A percentile compares a stretch with the other conserved stretches of the same genome.
Evolutionary conservation across 2,888 invertebrate genomes (phyloP).

Genomic region (Lamellibrachia columna): DNA sequence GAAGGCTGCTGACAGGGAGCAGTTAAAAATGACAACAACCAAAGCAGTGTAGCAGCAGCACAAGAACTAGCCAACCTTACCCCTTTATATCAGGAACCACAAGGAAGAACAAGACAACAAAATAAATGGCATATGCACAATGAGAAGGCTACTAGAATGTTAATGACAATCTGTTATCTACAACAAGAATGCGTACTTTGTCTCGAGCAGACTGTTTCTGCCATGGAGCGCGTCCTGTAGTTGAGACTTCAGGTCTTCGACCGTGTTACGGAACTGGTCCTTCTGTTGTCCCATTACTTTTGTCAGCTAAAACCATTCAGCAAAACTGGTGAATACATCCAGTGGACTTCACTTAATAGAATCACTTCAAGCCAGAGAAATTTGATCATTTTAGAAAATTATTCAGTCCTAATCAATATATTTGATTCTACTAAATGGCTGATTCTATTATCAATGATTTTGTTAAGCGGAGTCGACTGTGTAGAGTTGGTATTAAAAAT

Average conservation of each 20-base stretch:
- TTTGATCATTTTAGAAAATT: too few relatives aligned
- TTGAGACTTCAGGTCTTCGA: slow-evolving; percentile 56
- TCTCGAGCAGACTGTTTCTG: slow-evolving; percentile 53
- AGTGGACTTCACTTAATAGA: background rate
- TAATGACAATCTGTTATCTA: background rate
- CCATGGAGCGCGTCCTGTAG: slow-evolving; percentile 56
- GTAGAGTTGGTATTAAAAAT: too few relatives aligned
- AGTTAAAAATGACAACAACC: too few relatives aligned
- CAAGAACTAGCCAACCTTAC: too few relatives aligned
- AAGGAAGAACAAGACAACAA: background rate
- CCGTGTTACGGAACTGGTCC: slow-evolving; percentile 52
- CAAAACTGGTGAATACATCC: slow-evolving; percentile 18
- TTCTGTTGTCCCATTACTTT: slow-evolving; percentile 53
- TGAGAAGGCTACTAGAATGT: slow-evolving; percentile 41
- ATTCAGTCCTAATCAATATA: too few relatives aligned
- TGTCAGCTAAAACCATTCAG: slow-evolving; percentile 43
- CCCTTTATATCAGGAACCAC: too few relatives aligned
- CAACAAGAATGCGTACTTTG: slow-evolving; percentile 44
- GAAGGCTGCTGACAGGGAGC: too few relatives aligned
- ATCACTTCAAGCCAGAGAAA: background rate
- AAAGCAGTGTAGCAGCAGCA: too few relatives aligned
- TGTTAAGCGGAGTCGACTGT: too few relatives aligned
- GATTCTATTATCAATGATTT: too few relatives aligned
- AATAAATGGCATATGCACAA: background rate
- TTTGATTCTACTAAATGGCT: too few relatives aligned